A percentile compares a stretch with the other conserved stretches of the same genome.
Conservation (phyloP, 2,113 vertebrate species). For the Gavialis gangeticus region DNA sequence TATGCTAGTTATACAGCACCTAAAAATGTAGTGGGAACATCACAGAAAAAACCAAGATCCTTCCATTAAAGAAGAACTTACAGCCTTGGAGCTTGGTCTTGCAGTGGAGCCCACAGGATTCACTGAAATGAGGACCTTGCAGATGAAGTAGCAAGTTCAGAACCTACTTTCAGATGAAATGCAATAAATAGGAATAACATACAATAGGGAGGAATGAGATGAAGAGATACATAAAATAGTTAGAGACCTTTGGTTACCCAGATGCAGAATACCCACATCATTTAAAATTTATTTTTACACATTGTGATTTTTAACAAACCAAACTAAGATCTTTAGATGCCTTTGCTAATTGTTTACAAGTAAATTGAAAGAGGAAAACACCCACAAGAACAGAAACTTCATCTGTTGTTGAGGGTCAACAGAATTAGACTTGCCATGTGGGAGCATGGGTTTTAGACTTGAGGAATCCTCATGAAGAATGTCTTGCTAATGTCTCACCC, state of each 20-base stretch:
- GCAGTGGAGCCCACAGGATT: too few relatives aligned
- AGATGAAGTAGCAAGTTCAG: neutral
- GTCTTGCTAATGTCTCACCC: neutral
- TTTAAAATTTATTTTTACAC: neutral
- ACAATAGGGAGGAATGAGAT: neutral
- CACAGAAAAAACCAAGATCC: neutral
- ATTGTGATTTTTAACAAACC: neutral
- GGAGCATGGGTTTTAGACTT: neutral
- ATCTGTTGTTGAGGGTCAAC: neutral
- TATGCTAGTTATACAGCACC: neutral
- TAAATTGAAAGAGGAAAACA: neutral
- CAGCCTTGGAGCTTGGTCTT: neutral
- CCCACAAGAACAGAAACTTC: too few relatives aligned
- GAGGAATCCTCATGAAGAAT: neutral
- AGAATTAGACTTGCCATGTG: neutral
- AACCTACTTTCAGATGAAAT: accelerated
- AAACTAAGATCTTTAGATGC: neutral
- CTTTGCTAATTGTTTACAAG: neutral
- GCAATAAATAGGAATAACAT: neutral
- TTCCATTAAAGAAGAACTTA: neutral
- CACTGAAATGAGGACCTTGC: neutral
- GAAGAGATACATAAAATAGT: neutral
- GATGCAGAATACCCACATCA: neutral
- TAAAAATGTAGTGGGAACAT: neutral
- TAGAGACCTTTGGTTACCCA: neutral